Percentiles rank a stretch among this genome's conserved stretches.
Conservation (phyloP, 2,888 invertebrate genomes). For the Zaprionus bogoriensis region DNA sequence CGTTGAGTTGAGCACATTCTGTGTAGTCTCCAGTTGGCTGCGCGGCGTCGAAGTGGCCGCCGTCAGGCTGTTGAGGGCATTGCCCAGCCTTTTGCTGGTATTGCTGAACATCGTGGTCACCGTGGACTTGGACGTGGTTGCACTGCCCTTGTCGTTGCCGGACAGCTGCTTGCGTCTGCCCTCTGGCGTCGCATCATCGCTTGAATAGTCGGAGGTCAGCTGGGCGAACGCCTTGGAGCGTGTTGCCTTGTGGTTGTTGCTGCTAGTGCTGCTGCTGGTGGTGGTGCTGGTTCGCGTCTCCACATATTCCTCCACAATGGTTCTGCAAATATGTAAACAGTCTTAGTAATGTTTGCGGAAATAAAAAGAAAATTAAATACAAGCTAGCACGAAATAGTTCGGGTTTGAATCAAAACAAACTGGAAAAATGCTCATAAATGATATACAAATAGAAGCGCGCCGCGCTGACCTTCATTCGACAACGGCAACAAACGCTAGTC, state of each 20-base stretch:
- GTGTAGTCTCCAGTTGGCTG: conserved; percentile 74
- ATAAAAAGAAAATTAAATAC: conserved; percentile 14
- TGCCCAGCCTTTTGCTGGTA: conserved; percentile 41
- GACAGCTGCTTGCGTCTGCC: conserved; percentile 32
- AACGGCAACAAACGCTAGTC: conserved; percentile 22
- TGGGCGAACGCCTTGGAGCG: conserved; percentile 43
- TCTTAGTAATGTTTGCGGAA: conserved; percentile 34
- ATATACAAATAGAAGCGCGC: conserved; percentile 40
- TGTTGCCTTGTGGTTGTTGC: conserved; percentile 34
- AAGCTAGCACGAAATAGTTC: too few relatives aligned
- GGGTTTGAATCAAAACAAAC: conserved; percentile 65
- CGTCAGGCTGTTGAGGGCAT: conserved; percentile 29
- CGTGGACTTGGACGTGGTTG: conserved; percentile 29
- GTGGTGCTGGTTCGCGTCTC: conserved; percentile 59
- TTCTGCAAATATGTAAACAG: conserved; percentile 64
- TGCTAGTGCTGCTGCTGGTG: conserved; percentile 22
- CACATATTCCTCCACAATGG: conserved; percentile 80
- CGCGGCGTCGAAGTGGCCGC: conserved; percentile 75
- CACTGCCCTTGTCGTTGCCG: not conserved
- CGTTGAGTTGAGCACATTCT: conserved; percentile 75
- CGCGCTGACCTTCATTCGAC: conserved; percentile 54
- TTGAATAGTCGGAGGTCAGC: conserved; percentile 85
- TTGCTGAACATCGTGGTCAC: conserved; percentile 48
- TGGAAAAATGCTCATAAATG: conserved; percentile 43
- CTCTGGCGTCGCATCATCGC: conserved; percentile 83